These are phyloP conservation scores for Poicephalus gulielmi DNA, from an alignment of 2,113 vertebrate species.

Conservation along the genomic window DNA sequence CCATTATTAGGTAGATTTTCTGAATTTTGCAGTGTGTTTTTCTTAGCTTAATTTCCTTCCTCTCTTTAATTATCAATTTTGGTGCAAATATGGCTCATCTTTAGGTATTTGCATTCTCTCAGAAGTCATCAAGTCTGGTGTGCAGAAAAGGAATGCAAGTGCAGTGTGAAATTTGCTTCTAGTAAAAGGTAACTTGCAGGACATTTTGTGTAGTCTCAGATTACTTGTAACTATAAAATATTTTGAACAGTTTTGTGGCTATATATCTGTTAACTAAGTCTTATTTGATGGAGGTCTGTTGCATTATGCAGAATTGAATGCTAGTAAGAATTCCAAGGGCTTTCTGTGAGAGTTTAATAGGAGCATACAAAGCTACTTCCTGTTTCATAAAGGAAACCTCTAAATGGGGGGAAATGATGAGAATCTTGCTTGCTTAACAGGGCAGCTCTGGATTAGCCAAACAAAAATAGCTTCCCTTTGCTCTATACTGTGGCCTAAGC, in stretches of 20 bases:
- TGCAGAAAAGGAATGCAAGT: background rate
- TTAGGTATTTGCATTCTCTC: conserved; percentile 38
- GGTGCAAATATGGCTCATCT: conserved; percentile 42
- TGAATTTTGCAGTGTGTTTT: conserved; percentile 50
- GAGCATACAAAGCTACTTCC: background rate
- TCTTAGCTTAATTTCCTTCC: conserved; percentile 62
- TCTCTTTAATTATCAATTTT: conserved; percentile 62
- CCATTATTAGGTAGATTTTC: conserved; percentile 58
- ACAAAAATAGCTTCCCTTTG: background rate
- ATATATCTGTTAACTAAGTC: background rate
- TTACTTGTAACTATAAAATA: background rate
- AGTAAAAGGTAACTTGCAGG: background rate
- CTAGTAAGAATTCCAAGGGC: background rate
- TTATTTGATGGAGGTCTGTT: background rate
- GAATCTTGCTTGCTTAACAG: background rate
- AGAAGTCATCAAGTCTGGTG: conserved; percentile 29
- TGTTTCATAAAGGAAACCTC: background rate
- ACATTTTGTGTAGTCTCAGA: background rate
- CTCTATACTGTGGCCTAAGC: background rate
- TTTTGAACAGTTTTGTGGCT: background rate
- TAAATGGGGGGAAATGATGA: background rate
- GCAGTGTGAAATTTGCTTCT: background rate
- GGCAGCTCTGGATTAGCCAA: background rate
- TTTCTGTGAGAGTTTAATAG: background rate
- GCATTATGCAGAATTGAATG: background rate